phyloP scores from a whole-genome alignment of 53 echinoderm and acorn worm species.

The Holothuria scabra region DNA sequence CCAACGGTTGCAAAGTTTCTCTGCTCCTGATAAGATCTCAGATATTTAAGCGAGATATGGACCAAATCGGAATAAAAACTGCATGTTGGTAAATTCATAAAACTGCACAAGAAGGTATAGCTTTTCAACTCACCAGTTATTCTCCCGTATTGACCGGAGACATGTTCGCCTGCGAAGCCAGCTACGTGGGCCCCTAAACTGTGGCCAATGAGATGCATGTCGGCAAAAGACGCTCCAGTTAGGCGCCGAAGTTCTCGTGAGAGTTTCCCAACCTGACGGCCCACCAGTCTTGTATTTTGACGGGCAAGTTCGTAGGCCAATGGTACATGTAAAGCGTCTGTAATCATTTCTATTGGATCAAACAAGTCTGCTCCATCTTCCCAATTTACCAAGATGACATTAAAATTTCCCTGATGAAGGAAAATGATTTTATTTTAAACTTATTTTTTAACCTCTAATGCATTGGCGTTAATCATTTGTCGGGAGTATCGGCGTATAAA shows the following conservation, averaged over 20 bases:
- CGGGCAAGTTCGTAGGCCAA: not conserved
- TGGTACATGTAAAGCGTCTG: not conserved
- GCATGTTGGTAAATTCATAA: no score
- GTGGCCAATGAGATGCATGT: slow-evolving; percentile 24
- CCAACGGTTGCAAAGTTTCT: no score
- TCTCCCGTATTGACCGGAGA: slow-evolving; percentile 4
- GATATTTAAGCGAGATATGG: no score
- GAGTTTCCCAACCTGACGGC: slow-evolving; percentile 3
- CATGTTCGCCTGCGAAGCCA: slow-evolving; percentile 22
- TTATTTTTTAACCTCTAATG: no score
- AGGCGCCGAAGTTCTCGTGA: not conserved
- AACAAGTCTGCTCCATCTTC: slow-evolving; percentile 1
- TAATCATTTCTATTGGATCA: not conserved
- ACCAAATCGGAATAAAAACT: no score
- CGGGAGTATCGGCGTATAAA: no score
- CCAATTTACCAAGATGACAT: slow-evolving; percentile 37
- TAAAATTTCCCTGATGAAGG: slow-evolving; percentile 4
- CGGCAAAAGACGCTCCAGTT: not conserved
- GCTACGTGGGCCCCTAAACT: slow-evolving; percentile 30
- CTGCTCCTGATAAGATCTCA: no score
- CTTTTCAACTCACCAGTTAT: not conserved
- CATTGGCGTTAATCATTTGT: no score
- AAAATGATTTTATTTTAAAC: no score
- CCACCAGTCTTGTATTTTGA: slow-evolving; percentile 35
- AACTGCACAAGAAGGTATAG: no score